These are phyloP conservation scores for Fistularia commersonii DNA, from an alignment of 2,797 vertebrate genomes.

Conservation along the genomic window DNA sequence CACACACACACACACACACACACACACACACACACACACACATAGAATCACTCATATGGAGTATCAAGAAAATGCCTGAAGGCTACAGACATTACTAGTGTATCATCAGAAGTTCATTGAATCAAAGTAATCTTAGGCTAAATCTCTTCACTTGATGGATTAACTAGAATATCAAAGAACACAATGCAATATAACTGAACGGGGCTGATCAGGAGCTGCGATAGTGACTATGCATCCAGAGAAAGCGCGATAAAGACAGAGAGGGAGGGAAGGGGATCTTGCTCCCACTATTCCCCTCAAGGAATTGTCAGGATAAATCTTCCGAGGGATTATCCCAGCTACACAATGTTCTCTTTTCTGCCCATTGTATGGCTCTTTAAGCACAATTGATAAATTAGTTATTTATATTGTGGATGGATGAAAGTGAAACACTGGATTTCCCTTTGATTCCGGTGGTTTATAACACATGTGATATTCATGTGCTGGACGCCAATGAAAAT, in stretches of 20 bases:
- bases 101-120: slow-evolving; percentile 64
- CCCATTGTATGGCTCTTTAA: slow-evolving; percentile 77
- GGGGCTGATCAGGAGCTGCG: slow-evolving; percentile 65
- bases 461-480: background rate
- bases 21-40: background rate
- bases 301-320: slow-evolving; percentile 75
- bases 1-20: slow-evolving; percentile 24
- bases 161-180: slow-evolving; percentile 78
- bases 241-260: slow-evolving; percentile 42
- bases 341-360: slow-evolving; percentile 78
- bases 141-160: slow-evolving; percentile 78
- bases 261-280: slow-evolving; percentile 53
- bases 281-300: slow-evolving; percentile 68
- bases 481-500: background rate
- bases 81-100: slow-evolving; percentile 50
- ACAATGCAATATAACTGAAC: slow-evolving; percentile 73
- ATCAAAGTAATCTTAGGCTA: slow-evolving; percentile 68
- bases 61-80: slow-evolving; percentile 51
- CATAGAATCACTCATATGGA: slow-evolving; percentile 18
- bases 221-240: slow-evolving; percentile 67
- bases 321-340: slow-evolving; percentile 79
- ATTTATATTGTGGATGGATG: slow-evolving; percentile 74
- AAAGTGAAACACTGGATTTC: slow-evolving; percentile 65
- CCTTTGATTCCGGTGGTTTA: slow-evolving; percentile 47
- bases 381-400: slow-evolving; percentile 81